Evolutionary conservation across 1,140 invertebrate genomes (phyloP), one percentile per base, ranked within the genome.

Genomic region (Caenorhabditis remanei): DNA sequence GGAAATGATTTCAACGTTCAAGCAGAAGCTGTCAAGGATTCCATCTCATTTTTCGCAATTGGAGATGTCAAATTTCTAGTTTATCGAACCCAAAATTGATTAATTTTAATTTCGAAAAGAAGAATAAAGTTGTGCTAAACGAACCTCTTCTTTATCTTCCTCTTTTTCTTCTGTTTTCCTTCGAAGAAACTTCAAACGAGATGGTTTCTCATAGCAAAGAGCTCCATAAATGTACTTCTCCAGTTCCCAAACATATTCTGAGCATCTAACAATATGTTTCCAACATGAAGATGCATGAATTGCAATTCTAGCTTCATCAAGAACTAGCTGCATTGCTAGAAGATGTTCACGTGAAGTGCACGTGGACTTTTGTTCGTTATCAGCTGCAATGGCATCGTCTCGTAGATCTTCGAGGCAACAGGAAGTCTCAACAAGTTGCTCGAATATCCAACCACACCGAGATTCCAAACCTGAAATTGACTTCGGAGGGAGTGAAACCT

Each of bases 211-310:
- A 84, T 88, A 88, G 55, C 87, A 88, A 11, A 88, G 87, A 4
- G 87, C 83, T n/a, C 87, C 87, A 55, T 85, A 88, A 43, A 88
- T 88, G 71, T 88, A 85, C 83, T 88, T 88, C 71, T 88, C 87
- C 24, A 88, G 50, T 32, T 88, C 87, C 87, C 87, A 88, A 16
- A 88, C 84, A 32, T 86, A 88, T 48, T 88, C 87, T 13, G 83
- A 75, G 41, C 87, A 88, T 48, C 87, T 85, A 14, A 88, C 58
- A 43, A 88, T 67, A 41, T 88, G 84, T 48, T 88, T 88, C 87
- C 87, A 88, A 53, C 87, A 88, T 16, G 87, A 85, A 24, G 83
- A 8, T 5, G 87, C 87, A 67, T 88, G 87, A 24, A 88, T 67
- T n/a, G 75, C 87, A 41, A 88, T 84, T 50, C 87, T 82, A 5